phyloP scores from a whole-genome alignment of 2,797 vertebrate species.

The Enteromius paludinosus region DNA sequence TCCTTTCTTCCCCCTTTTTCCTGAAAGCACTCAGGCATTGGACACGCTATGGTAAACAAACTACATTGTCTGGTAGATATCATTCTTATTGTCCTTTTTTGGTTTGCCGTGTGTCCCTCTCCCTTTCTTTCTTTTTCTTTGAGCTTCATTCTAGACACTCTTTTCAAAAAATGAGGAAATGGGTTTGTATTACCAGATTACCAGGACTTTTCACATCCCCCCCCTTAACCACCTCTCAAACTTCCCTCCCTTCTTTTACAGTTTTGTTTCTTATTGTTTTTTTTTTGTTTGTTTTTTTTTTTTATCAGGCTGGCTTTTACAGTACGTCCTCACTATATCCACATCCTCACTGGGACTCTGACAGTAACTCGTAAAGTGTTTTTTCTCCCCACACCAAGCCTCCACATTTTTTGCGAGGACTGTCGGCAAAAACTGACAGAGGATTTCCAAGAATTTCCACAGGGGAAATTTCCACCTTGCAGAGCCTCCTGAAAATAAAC shows the following conservation, averaged over 20 bases:
- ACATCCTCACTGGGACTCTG: conserved; percentile 64
- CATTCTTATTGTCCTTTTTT: conserved; percentile 91
- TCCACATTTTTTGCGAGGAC: conserved; percentile 84
- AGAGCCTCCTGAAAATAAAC: conserved; percentile 29
- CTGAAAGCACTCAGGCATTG: conserved; percentile 86
- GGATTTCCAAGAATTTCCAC: conserved; percentile 79
- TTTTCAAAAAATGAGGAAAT: conserved; percentile 87
- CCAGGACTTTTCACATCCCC: conserved; percentile 78
- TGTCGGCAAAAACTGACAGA: conserved; percentile 85
- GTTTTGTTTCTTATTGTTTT: conserved; percentile 34
- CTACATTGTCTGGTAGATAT: conserved; percentile 95
- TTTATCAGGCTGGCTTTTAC: conserved; percentile 37
- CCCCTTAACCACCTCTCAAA: conserved; percentile 69
- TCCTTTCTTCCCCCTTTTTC: conserved; percentile 86
- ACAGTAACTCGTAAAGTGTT: conserved; percentile 66
- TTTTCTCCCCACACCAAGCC: conserved; percentile 71
- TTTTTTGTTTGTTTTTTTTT: neutral
- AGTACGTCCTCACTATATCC: conserved; percentile 24
- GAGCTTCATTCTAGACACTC: conserved; percentile 84
- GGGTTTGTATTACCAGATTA: conserved; percentile 84
- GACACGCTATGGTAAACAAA: conserved; percentile 99
- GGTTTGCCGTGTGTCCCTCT: conserved; percentile 99
- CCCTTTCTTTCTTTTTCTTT: conserved; percentile 82
- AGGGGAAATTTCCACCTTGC: conserved; percentile 62
- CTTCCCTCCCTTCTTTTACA: conserved; percentile 65